phyloP scores from a whole-genome alignment of 92 coral and sea anemone species.

The Porites evermanni region DNA sequence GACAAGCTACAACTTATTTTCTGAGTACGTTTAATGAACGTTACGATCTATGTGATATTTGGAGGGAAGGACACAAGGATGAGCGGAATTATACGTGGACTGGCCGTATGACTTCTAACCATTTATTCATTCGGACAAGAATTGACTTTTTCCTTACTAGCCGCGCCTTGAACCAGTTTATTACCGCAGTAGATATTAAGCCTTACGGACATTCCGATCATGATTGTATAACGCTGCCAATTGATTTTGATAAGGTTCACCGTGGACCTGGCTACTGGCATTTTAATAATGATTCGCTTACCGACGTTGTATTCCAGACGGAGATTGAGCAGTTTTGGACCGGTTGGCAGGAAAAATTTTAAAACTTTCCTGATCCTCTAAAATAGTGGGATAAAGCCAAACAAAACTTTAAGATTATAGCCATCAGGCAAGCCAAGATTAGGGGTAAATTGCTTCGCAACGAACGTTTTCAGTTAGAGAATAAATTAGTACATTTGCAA shows the following conservation, averaged over 20 bases:
- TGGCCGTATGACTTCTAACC: neutral
- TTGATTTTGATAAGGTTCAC: neutral
- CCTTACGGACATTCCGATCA: conserved; percentile 8
- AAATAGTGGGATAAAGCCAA: conserved; percentile 50
- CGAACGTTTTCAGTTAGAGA: neutral
- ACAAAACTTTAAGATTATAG: conserved; percentile 26
- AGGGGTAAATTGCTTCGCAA: neutral
- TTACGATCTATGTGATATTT: conserved; percentile 16
- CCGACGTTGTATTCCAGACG: neutral
- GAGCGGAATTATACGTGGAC: conserved; percentile 33
- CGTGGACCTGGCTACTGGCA: conserved; percentile 16
- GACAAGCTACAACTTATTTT: neutral
- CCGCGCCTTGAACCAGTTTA: neutral
- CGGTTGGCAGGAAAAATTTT: no score
- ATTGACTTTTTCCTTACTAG: neutral
- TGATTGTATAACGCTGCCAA: neutral
- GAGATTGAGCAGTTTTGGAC: no score
- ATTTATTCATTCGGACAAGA: neutral
- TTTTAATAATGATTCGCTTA: neutral
- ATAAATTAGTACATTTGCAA: neutral
- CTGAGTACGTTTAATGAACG: neutral
- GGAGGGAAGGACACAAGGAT: conserved; percentile 25
- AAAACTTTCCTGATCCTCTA: no score
- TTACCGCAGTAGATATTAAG: neutral
- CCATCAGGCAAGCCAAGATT: neutral